Base-by-base conservation (phyloP, 2,888 invertebrate species). In the Digitonthophagus gazella region DNA sequence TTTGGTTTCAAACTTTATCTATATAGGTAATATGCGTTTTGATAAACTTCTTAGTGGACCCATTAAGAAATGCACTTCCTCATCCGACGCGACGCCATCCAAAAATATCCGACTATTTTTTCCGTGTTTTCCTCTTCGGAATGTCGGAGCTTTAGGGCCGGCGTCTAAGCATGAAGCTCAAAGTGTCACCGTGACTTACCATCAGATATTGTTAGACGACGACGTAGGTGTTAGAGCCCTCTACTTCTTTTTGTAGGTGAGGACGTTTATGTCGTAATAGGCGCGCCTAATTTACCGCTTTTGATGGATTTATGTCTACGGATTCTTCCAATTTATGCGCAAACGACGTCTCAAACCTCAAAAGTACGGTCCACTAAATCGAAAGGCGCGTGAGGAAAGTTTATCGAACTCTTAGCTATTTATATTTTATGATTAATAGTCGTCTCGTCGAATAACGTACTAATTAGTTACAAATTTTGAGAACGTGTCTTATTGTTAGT, bases 141-240 rank as follows among this genome's bases (percentile, higher is more conserved):
- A 66, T 66, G 66, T 57, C 15, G 57, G 56, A 44, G 57, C 22
- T 15, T 20, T 55, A 66, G 57, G 54, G 65, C 28, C 44, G 65
- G 65, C 65, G 65, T 65, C 44, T 65, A 65, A 65, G 44, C 65
- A 44, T 65, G 28, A 44, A 65, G 22, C 57, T 56, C 66, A 55
- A 57, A 18, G 55, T 65, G 66, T 66, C 66, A 66, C 66, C 16
- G 18, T 56, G 19, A 56, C 56, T 66, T 56, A 57, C 66, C 57
- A 54, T 54, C 56, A 61, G 66, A 66, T 66, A 66, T 66, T 66
- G 66, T 66, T 66, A 66, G 66, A 55, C 56, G 28, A 44, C 28
- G 28, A 44, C 28, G 28, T 44, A 44, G 28, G 28, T 44, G 28
- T 44, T 44, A 11, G 28, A 44, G 28, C 28, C 28, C 8, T 44